These are phyloP conservation scores for Sinhomidia bicolor DNA, from an alignment of 2,888 invertebrate species.

Conservation along the genomic window DNA sequence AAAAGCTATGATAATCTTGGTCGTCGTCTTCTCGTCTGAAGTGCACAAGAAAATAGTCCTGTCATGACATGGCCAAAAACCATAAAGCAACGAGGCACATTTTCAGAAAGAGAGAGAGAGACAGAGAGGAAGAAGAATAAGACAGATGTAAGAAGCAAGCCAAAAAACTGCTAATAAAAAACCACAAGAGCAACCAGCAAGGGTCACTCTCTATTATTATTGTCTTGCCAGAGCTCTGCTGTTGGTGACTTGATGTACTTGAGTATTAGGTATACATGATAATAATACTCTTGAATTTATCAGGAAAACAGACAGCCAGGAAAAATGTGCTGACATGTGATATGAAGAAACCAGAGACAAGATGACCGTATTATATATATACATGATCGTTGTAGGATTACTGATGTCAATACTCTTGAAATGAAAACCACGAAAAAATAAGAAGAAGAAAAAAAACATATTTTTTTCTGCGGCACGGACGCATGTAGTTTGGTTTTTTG, in stretches of 20 bases:
- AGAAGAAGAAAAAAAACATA: no score
- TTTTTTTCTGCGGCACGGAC: neutral
- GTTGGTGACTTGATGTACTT: slow-evolving; percentile 24
- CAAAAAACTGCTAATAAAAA: no score
- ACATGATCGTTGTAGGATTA: slow-evolving; percentile 2
- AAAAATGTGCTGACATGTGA: neutral
- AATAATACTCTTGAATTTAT: neutral
- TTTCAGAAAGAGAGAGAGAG: neutral
- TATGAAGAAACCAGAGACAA: neutral
- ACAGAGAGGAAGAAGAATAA: no score
- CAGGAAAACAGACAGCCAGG: neutral
- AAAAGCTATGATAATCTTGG: neutral
- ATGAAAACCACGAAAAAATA: neutral
- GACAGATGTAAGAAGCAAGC: slow-evolving; percentile 13
- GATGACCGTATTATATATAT: slow-evolving; percentile 4
- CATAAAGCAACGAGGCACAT: slow-evolving; percentile 6
- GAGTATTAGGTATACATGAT: neutral
- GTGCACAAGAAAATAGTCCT: neutral
- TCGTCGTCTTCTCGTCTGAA: no score
- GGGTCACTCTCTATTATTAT: no score
- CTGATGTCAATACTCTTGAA: slow-evolving; percentile 3
- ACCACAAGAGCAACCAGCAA: neutral
- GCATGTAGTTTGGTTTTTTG: neutral
- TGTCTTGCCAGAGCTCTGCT: no score
- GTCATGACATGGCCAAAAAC: neutral